phyloP scores from a whole-genome alignment of 2,797 vertebrate species.

The Poeciliopsis presidionis region DNA sequence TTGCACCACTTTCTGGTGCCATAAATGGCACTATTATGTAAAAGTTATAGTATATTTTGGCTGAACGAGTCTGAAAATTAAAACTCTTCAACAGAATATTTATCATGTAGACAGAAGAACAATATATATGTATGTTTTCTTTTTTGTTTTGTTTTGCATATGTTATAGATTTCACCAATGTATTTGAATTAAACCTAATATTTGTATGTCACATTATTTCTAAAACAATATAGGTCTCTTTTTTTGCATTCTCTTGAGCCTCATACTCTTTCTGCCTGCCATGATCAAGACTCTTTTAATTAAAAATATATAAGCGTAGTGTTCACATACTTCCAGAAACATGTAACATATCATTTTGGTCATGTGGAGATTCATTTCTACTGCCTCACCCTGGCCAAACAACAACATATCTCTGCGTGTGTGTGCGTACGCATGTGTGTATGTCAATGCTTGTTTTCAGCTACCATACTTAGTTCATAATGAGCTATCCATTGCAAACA shows the following conservation, averaged over 20 bases:
- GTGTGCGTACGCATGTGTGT: background rate
- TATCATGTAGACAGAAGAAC: background rate
- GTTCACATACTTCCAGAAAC: constrained; percentile 2
- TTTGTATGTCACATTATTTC: background rate
- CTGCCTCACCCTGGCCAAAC: constrained; percentile 28
- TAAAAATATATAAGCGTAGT: constrained; percentile 7
- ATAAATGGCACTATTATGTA: background rate
- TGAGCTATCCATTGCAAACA: constrained; percentile 21
- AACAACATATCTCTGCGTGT: constrained; percentile 3
- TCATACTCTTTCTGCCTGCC: background rate
- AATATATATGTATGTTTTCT: background rate
- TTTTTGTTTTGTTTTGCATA: background rate
- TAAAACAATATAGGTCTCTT: background rate
- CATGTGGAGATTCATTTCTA: constrained; percentile 16
- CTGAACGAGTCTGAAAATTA: background rate
- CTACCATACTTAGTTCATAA: constrained; percentile 42
- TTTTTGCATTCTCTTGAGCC: background rate
- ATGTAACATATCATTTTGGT: constrained; percentile 7
- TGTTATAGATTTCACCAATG: background rate
- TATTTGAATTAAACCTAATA: background rate
- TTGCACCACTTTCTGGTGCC: too few species aligned
- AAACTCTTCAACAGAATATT: background rate
- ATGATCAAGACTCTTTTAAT: constrained; percentile 6
- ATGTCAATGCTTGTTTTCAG: constrained; percentile 28
- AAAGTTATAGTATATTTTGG: background rate